Evolutionary conservation across 2,888 invertebrate genomes (phyloP), one percentile per base, ranked within the genome.

Genomic region (Epistrophe grossulariae): DNA sequence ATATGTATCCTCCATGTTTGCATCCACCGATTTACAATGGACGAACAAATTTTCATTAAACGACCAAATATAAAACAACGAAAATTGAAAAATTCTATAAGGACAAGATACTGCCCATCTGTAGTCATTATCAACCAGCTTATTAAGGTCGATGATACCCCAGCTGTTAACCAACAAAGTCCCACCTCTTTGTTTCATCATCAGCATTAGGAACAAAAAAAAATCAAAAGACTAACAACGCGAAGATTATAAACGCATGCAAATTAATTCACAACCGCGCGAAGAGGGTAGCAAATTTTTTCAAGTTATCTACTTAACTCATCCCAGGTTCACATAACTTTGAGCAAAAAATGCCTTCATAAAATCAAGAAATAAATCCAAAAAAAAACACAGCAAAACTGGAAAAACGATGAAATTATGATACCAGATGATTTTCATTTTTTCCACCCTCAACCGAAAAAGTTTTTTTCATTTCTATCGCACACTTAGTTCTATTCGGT

Each of bases 361-460:
- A 43, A 68, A 60, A 73, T 28, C 31, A 35, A 52, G 60, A 52
- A 19, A 66, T 35, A 55, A 40, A 28, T 28, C n/a, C 19, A 15
- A 57, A 45, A 80, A 77, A 66, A 57, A 13, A 9, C 1, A 1
- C 17, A 79, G 57, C 40, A 55, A 50, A 74, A 62, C 9, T n/a
- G 24, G 28, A 24, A 62, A 62, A 74, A 70, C 78, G 73, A 79
- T 74, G 55, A 79, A 83, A 88, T 88, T 88, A 88, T 88, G 83
- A 88, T 88, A 84, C 70, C 87, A 78, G 79, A 79, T 79, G 85
- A 82, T 79, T 87, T 81, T 85, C 78, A 78, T 77, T 73, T 81
- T 43, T 73, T 70, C 43, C 85, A 62, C 71, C 76, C 82, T 38
- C 52, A 62, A 59, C 35, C 17, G 15, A 64, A 57, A 19, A 57